These are phyloP conservation scores for Scaptomyza tumidula DNA, from an alignment of 2,888 invertebrate species.

Conservation along the genomic window DNA sequence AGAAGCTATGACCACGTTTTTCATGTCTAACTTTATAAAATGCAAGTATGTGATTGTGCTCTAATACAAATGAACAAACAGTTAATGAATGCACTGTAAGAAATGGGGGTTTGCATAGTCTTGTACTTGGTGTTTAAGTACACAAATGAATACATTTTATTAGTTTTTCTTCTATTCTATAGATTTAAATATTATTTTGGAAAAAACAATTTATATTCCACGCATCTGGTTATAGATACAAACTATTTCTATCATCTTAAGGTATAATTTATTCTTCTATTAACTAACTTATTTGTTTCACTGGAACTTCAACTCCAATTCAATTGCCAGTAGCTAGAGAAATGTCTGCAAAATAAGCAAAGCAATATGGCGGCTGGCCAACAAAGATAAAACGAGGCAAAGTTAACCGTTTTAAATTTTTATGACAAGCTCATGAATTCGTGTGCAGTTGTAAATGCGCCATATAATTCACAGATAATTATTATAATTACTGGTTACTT, in stretches of 20 bases:
- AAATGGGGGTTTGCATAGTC: neutral
- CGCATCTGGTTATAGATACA: too few species aligned
- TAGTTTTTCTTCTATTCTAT: too few species aligned
- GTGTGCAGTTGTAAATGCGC: slow-evolving; percentile 76
- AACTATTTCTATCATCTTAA: too few species aligned
- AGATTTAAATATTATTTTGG: too few species aligned
- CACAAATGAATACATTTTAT: too few species aligned
- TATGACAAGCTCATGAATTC: slow-evolving; percentile 76
- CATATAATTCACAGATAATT: slow-evolving; percentile 79
- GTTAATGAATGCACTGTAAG: slow-evolving; percentile 28
- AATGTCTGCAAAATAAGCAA: slow-evolving; percentile 6
- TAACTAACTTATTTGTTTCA: slow-evolving; percentile 4
- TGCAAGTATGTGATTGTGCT: slow-evolving; percentile 40
- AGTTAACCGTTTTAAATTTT: slow-evolving; percentile 61
- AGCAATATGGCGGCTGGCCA: slow-evolving; percentile 41
- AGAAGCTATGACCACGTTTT: slow-evolving; percentile 67
- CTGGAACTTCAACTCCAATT: slow-evolving; percentile 11
- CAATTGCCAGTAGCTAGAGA: slow-evolving; percentile 4
- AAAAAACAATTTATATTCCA: too few species aligned
- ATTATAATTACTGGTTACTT: slow-evolving; percentile 77
- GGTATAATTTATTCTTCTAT: neutral
- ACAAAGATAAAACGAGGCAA: slow-evolving; percentile 50
- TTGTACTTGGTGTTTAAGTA: too few species aligned
- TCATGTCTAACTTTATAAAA: slow-evolving; percentile 49
- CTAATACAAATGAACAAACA: slow-evolving; percentile 6